Percentiles rank a stretch among this genome's conserved stretches.
These are phyloP conservation scores for Drosophila mauritiana DNA, from an alignment of 1,140 invertebrate genomes.

Conservation along the genomic window DNA sequence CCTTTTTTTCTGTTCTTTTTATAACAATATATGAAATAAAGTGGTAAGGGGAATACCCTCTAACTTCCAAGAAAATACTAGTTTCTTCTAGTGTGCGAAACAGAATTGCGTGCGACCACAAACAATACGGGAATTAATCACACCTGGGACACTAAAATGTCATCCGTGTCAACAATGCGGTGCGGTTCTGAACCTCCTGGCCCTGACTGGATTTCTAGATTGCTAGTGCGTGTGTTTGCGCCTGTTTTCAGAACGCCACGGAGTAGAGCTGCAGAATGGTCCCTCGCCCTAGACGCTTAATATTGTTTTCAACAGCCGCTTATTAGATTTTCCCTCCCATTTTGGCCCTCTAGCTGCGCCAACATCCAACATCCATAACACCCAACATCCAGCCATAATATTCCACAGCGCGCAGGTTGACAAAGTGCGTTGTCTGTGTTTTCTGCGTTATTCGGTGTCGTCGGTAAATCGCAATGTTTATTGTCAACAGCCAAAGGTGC, in stretches of 20 bases:
- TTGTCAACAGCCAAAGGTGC: conserved; percentile 77
- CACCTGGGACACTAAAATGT: conserved; percentile 77
- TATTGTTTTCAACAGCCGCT: conserved; percentile 67
- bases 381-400: conserved; percentile 5
- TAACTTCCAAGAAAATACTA: too few species aligned
- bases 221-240: conserved; percentile 36
- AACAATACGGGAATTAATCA: conserved; percentile 76
- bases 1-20: too few species aligned
- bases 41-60: too few species aligned
- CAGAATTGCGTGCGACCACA: conserved; percentile 32
- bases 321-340: conserved; percentile 63
- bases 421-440: conserved; percentile 56
- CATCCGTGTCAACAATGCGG: conserved; percentile 71
- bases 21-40: too few species aligned
- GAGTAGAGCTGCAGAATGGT: conserved; percentile 5
- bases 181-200: conserved; percentile 15
- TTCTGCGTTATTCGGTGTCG: conserved; percentile 33
- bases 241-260: conserved; percentile 13
- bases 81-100: conserved; percentile 10
- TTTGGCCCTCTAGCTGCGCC: background rate
- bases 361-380: background rate
- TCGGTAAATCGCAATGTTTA: conserved; percentile 74
- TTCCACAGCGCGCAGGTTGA: conserved; percentile 41
- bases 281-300: conserved; percentile 49
- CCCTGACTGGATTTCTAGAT: conserved; percentile 16